Evolutionary conservation across 2,888 invertebrate species (phyloP).

Genomic region (Chrysolina haemoptera): DNA sequence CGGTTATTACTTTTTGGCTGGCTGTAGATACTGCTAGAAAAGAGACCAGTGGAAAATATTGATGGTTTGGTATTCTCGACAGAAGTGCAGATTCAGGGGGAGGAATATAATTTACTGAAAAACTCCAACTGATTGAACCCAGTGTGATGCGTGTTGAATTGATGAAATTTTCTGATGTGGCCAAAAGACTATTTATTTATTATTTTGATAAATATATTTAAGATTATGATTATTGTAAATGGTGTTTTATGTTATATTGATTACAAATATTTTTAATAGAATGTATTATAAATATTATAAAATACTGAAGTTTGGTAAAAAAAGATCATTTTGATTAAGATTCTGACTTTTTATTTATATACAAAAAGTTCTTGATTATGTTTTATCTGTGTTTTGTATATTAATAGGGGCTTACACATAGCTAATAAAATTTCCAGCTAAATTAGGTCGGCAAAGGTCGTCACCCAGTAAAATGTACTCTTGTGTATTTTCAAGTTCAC

Average conservation of each 20-base stretch:
- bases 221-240: slow-evolving; percentile 27
- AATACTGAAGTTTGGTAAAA: slow-evolving; percentile 7
- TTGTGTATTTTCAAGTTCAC: too few species aligned
- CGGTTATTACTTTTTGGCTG: too few species aligned
- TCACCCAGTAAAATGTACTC: too few species aligned
- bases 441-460: too few species aligned
- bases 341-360: neutral
- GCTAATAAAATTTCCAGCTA: too few species aligned
- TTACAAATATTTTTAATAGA: slow-evolving; percentile 30
- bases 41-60: too few species aligned
- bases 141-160: neutral
- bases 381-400: too few species aligned
- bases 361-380: neutral
- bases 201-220: slow-evolving; percentile 28
- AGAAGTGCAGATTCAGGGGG: neutral
- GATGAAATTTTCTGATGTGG: slow-evolving; percentile 25
- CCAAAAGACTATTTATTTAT: slow-evolving; percentile 28
- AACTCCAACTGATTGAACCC: neutral
- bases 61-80: neutral
- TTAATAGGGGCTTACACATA: too few species aligned
- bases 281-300: slow-evolving; percentile 15
- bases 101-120: neutral
- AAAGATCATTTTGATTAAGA: neutral
- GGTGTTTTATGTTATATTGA: slow-evolving; percentile 33
- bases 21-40: too few species aligned